Evolutionary conservation across 2,797 vertebrate genomes (phyloP).

Genomic region (Phaenicophaeus curvirostris): DNA sequence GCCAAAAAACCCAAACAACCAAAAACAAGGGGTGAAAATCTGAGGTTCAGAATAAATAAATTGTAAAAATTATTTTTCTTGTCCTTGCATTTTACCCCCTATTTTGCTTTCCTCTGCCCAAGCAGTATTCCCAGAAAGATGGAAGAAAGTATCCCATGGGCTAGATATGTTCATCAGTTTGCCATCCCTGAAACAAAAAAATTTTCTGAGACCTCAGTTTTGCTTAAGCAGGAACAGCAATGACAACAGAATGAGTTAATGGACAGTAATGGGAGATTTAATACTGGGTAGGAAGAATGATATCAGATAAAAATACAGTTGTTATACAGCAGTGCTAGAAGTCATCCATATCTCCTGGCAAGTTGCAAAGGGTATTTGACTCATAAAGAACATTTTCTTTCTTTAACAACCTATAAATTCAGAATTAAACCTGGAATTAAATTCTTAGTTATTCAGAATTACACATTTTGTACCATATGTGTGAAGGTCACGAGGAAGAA

Average conservation of each 20-base stretch:
- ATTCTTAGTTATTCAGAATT: background rate
- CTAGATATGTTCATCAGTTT: background rate
- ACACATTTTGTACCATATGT: background rate
- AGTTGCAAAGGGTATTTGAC: background rate
- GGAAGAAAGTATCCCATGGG: background rate
- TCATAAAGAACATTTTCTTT: background rate
- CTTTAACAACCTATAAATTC: background rate
- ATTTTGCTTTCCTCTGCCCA: background rate
- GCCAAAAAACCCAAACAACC: background rate
- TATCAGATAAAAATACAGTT: background rate
- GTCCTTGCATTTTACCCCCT: background rate
- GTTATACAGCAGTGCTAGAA: background rate
- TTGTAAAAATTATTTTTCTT: background rate
- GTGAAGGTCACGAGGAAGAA: background rate
- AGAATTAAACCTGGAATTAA: background rate
- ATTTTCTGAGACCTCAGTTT: background rate
- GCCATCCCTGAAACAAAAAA: background rate
- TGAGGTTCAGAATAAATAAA: background rate
- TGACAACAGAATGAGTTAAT: background rate
- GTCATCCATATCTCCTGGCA: background rate
- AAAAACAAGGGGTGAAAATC: background rate
- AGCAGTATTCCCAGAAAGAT: background rate
- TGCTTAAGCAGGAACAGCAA: background rate
- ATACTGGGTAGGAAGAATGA: background rate
- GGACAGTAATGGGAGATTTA: background rate